Percentiles rank a stretch among this genome's conserved stretches.
These are phyloP conservation scores for Idris sp. DNA, from an alignment of 1,140 invertebrate genomes.

Conservation along the genomic window DNA sequence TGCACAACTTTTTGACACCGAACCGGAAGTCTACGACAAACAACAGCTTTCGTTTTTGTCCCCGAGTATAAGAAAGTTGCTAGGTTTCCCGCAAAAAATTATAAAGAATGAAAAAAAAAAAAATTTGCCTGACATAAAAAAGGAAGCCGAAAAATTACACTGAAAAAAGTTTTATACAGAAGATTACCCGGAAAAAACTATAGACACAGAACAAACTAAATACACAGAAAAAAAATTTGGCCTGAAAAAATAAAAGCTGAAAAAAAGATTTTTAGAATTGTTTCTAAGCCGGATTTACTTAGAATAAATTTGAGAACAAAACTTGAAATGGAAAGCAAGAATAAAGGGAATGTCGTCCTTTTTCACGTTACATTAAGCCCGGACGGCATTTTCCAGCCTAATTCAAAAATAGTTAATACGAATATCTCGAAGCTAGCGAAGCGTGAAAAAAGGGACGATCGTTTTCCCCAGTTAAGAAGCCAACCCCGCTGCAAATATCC, in stretches of 20 bases:
- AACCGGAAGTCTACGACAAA: conserved; percentile 45
- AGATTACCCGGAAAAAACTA: too few relatives aligned
- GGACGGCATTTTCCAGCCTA: conserved; percentile 44
- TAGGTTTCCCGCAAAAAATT: conserved; percentile 24
- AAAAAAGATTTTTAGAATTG: conserved; percentile 3
- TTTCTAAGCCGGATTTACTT: too few relatives aligned
- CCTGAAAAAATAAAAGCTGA: too few relatives aligned
- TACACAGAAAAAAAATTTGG: too few relatives aligned
- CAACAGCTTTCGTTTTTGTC: conserved; percentile 36
- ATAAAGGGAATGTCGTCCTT: conserved; percentile 14
- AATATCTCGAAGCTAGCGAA: conserved; percentile 57
- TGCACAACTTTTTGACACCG: conserved; percentile 16
- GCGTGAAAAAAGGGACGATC: conserved; percentile 49
- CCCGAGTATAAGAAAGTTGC: conserved; percentile 11
- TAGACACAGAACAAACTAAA: too few relatives aligned
- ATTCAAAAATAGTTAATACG: conserved; percentile 66
- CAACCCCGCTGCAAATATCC: too few relatives aligned
- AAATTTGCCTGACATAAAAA: too few relatives aligned
- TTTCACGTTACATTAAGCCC: conserved; percentile 38
- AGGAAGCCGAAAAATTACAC: too few relatives aligned
- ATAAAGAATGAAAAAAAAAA: conserved; percentile 8
- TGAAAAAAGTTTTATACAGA: too few relatives aligned
- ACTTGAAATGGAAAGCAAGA: conserved; percentile 1
- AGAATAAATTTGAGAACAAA: too few relatives aligned
- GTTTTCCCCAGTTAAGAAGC: conserved; percentile 32